These are phyloP conservation scores for Acrobasis consociella DNA, from an alignment of 2,888 invertebrate species.

Conservation along the genomic window DNA sequence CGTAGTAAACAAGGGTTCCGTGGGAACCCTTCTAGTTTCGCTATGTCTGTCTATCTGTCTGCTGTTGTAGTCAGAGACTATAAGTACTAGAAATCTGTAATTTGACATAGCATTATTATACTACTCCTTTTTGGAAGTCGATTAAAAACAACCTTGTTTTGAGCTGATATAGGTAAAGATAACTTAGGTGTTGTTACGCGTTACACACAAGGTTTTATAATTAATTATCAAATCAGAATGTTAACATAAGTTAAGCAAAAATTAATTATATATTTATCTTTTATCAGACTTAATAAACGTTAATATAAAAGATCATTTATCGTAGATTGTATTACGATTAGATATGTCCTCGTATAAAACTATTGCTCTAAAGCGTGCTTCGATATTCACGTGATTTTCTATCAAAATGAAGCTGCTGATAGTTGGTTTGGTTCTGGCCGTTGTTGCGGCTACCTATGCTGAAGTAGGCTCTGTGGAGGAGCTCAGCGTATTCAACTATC, in stretches of 20 bases:
- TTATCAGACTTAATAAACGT: background rate
- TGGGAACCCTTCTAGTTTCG: no score
- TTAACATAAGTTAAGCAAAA: background rate
- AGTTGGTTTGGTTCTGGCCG: constrained; percentile 40
- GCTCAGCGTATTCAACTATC: constrained; percentile 47
- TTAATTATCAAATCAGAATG: background rate
- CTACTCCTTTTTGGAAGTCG: no score
- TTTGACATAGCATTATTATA: no score
- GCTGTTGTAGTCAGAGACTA: no score
- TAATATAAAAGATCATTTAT: background rate
- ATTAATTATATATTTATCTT: background rate
- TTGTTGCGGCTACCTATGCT: constrained; percentile 36
- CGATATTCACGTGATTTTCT: constrained; percentile 5
- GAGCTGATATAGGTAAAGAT: no score
- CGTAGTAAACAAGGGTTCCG: no score
- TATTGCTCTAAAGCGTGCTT: background rate
- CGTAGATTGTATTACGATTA: constrained; percentile 2
- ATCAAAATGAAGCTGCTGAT: constrained; percentile 34
- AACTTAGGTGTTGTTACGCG: no score
- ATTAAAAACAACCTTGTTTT: no score
- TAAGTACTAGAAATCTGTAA: no score
- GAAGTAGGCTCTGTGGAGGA: constrained; percentile 35
- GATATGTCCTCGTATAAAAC: constrained; percentile 1
- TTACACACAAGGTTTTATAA: no score
- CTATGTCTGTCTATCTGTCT: no score